A percentile compares a stretch with the other conserved stretches of the same genome.
phyloP scores from a whole-genome alignment of 2,888 invertebrate genomes.

The Heliconius sara region DNA sequence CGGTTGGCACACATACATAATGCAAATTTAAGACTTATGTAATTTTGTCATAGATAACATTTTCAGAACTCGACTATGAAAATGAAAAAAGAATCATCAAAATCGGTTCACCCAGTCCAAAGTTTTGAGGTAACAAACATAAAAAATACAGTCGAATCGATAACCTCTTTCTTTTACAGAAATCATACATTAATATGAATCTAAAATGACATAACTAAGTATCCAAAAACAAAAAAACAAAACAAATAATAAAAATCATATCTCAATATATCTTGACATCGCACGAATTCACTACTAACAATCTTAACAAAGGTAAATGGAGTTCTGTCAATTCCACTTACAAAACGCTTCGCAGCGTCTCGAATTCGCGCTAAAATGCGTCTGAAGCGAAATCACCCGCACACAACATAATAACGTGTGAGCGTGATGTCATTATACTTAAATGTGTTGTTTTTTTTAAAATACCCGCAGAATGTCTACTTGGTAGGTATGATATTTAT shows the following conservation, averaged over 20 bases:
- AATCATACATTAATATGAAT: no score
- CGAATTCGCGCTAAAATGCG: slow-evolving; percentile 37
- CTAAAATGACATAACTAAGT: no score
- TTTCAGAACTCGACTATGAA: no score
- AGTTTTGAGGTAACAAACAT: no score
- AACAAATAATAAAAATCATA: background rate
- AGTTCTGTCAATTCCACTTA: slow-evolving; percentile 38
- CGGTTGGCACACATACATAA: no score
- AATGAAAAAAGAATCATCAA: no score
- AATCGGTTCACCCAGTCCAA: no score
- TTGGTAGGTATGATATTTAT: background rate
- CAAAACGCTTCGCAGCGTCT: slow-evolving; percentile 30
- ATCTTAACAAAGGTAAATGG: slow-evolving; percentile 33
- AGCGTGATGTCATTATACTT: background rate
- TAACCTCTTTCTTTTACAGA: no score
- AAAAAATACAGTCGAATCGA: no score
- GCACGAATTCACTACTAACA: background rate
- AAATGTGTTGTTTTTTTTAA: slow-evolving; percentile 12
- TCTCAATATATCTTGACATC: background rate
- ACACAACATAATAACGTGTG: background rate
- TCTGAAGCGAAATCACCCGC: slow-evolving; percentile 27
- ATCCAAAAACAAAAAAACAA: no score
- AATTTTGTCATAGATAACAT: no score
- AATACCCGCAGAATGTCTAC: background rate
- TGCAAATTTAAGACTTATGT: no score